Conservation (phyloP, 2,797 vertebrate species). For the Coranthus polyacanthus region DNA sequence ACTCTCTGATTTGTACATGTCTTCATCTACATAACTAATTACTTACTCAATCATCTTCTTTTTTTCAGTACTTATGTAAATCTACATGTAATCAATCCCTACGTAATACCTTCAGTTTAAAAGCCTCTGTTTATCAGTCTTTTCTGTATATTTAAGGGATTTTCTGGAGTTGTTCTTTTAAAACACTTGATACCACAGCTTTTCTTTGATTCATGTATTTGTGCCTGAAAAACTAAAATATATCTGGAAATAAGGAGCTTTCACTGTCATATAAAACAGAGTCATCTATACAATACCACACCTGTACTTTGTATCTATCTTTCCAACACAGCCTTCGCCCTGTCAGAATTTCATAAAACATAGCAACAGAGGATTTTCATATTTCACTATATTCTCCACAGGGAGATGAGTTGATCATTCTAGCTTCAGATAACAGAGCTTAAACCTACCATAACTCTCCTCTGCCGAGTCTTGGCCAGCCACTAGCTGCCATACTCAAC, state of each 20-base stretch:
- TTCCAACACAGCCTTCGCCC: conserved; percentile 8
- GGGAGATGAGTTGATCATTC: too few species aligned
- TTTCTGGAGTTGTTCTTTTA: too few species aligned
- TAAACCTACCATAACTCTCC: conserved; percentile 27
- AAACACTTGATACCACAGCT: neutral
- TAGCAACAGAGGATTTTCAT: conserved; percentile 25
- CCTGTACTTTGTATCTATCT: neutral
- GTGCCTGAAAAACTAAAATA: too few species aligned
- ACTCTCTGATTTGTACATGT: conserved; percentile 4
- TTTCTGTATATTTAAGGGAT: too few species aligned
- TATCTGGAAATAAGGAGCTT: too few species aligned
- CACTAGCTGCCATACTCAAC: conserved; percentile 12
- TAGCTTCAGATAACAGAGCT: too few species aligned
- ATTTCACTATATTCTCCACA: conserved; percentile 38
- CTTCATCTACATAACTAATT: conserved; percentile 9
- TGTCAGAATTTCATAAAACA: too few species aligned
- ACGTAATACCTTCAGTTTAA: too few species aligned
- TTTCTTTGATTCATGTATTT: neutral
- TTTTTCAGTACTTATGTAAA: conserved; percentile 5
- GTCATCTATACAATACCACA: neutral
- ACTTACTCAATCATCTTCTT: neutral
- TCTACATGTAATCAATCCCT: neutral
- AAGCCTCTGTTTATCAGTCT: too few species aligned
- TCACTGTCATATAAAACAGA: neutral
- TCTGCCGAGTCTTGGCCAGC: conserved; percentile 13